Evolutionary conservation across 2,797 vertebrate genomes (phyloP).

Genomic region (Acanthis flammea): DNA sequence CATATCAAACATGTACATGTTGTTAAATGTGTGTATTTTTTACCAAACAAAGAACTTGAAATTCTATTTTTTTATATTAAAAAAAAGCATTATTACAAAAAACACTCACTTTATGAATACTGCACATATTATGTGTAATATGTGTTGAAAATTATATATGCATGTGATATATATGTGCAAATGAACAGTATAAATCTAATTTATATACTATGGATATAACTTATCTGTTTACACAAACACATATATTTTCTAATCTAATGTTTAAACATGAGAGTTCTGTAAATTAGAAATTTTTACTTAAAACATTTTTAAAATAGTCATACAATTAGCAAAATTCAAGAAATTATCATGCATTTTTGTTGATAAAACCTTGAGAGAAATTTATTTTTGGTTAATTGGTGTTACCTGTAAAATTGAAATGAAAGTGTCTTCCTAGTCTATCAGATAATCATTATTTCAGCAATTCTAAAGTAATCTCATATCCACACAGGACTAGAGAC

Average conservation of each 20-base stretch:
- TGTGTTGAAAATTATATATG: background rate
- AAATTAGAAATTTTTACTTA: background rate
- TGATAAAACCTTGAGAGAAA: background rate
- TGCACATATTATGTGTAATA: rapidly evolving
- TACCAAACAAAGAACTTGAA: background rate
- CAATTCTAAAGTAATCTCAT: background rate
- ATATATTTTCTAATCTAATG: background rate
- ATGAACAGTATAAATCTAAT: background rate
- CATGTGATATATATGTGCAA: background rate
- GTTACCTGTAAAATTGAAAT: background rate
- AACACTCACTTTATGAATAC: background rate
- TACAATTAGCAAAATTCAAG: background rate
- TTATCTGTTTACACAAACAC: background rate
- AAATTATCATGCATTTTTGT: rapidly evolving
- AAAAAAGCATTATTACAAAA: background rate
- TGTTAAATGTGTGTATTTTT: background rate
- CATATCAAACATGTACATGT: background rate
- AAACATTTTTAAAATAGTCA: background rate
- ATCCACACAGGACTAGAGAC: background rate
- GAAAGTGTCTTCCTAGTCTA: background rate
- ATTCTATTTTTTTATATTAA: background rate
- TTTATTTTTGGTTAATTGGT: background rate
- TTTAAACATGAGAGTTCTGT: background rate
- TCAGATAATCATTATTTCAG: background rate
- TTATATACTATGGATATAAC: background rate